Conservation (phyloP, 2,797 vertebrate genomes). For the Delichon dasypus region DNA sequence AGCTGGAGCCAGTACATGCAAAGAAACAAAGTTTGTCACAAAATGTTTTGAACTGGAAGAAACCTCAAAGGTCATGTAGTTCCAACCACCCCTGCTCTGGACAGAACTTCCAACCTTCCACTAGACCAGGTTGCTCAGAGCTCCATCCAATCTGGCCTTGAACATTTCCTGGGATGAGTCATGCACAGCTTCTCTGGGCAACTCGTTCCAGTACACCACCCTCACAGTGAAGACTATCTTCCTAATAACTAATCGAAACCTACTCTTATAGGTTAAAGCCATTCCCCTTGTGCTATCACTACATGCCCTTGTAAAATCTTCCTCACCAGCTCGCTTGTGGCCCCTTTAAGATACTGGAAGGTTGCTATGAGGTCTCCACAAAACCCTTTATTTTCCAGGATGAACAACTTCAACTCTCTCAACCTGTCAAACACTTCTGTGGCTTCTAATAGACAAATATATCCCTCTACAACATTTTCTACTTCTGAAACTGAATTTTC, state of each 20-base stretch:
- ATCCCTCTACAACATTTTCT: background rate
- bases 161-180: background rate
- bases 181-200: background rate
- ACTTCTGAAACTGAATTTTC: constrained; percentile 17
- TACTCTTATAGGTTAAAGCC: background rate
- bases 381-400: background rate
- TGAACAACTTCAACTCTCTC: background rate
- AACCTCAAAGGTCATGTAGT: background rate
- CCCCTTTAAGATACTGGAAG: background rate
- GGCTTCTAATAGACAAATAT: background rate
- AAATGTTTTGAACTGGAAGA: background rate
- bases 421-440: background rate
- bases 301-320: background rate
- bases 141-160: background rate
- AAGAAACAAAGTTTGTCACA: background rate
- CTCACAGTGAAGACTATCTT: background rate
- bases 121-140: background rate
- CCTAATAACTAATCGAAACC: background rate
- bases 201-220: accelerated
- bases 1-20: background rate
- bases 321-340: background rate
- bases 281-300: background rate
- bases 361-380: background rate
- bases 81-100: background rate
- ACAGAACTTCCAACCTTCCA: background rate